Conservation (phyloP, 92 coral and sea anemone genomes). For the Heliopora coerulea region DNA sequence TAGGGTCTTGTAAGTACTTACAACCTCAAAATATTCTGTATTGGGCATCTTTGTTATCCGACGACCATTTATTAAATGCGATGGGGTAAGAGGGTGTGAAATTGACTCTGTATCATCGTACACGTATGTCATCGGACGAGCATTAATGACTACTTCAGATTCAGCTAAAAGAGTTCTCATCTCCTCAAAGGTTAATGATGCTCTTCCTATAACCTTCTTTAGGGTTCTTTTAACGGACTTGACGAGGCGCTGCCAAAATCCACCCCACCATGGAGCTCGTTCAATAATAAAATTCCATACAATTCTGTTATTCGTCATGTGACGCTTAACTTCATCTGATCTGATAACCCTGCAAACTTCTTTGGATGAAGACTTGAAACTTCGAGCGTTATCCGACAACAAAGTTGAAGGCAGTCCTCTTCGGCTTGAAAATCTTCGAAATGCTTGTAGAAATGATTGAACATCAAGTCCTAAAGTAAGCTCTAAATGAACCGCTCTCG, state of each 20-base stretch:
- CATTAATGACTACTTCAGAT: slow-evolving; percentile 37
- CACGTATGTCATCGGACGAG: slow-evolving; percentile 46
- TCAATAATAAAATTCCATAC: slow-evolving; percentile 45
- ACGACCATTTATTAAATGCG: slow-evolving; percentile 58
- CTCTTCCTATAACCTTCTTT: slow-evolving; percentile 45
- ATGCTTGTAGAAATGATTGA: slow-evolving; percentile 29
- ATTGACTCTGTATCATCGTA: slow-evolving; percentile 44
- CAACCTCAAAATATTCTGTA: slow-evolving; percentile 48
- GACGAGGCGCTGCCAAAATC: slow-evolving; percentile 35
- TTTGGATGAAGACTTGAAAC: slow-evolving; percentile 34
- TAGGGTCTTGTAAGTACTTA: slow-evolving; percentile 46
- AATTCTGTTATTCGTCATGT: slow-evolving; percentile 34
- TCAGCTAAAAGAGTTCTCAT: slow-evolving; percentile 42
- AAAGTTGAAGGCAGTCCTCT: slow-evolving; percentile 29
- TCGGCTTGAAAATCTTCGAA: slow-evolving; percentile 18
- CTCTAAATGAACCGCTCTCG: slow-evolving; percentile 48
- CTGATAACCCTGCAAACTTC: slow-evolving; percentile 30
- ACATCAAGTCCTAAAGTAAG: slow-evolving; percentile 22
- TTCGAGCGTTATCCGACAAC: slow-evolving; percentile 52
- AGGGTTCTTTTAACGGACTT: slow-evolving; percentile 26
- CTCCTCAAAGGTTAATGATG: slow-evolving; percentile 29
- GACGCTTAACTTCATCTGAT: slow-evolving; percentile 18
- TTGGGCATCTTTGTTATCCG: slow-evolving; percentile 47
- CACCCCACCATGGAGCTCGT: slow-evolving; percentile 43
- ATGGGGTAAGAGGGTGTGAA: slow-evolving; percentile 49